Conservation (phyloP, 2,888 invertebrate species). For the Halictus ligatus region DNA sequence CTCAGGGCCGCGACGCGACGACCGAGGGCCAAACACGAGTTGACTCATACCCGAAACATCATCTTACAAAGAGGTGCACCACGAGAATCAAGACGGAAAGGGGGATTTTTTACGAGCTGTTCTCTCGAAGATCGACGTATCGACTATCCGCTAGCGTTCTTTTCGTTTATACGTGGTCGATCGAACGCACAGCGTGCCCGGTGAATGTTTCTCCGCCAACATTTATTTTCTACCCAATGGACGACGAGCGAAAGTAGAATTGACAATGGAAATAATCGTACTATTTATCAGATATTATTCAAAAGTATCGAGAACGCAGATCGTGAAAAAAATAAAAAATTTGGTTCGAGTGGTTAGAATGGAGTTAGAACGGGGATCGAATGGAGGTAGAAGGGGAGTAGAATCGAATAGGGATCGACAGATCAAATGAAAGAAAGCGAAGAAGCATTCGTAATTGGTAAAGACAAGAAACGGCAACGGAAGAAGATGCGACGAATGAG, state of each 20-base stretch:
- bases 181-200: background rate
- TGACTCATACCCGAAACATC: constrained; percentile 68
- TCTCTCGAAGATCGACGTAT: background rate
- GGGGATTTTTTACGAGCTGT: constrained; percentile 6
- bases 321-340: too few species aligned
- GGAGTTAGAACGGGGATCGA: background rate
- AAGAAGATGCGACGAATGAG: constrained; percentile 29
- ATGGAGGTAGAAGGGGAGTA: background rate
- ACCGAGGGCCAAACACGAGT: constrained; percentile 66
- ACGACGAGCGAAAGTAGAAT: background rate
- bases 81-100: background rate
- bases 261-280: background rate
- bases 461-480: constrained; percentile 16
- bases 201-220: too few species aligned
- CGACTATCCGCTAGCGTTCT: background rate
- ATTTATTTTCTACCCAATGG: background rate
- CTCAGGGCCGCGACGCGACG: constrained; percentile 50
- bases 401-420: background rate
- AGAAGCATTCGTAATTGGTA: background rate
- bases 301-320: background rate
- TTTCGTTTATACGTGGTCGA: background rate
- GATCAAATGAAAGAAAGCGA: background rate
- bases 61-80: constrained; percentile 6
- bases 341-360: background rate
- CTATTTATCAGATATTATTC: background rate